Percentiles rank a stretch among this genome's conserved stretches.
Evolutionary conservation across 2,888 invertebrate species (phyloP).

Genomic region (Linyphia triangularis): DNA sequence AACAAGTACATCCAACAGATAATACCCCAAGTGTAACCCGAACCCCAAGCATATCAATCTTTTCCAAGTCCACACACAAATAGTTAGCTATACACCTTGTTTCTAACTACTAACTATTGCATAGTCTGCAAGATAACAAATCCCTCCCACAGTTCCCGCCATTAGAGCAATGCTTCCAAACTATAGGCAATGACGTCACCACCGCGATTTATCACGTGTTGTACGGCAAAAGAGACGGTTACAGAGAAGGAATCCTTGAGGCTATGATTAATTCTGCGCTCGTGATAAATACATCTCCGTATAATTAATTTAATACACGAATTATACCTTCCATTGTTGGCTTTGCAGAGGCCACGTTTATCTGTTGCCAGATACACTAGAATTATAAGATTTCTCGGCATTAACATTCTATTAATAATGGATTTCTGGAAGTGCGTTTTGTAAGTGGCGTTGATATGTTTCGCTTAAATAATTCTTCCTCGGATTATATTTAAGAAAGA

Average conservation of each 20-base stretch:
- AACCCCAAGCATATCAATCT: not conserved
- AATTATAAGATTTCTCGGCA: not conserved
- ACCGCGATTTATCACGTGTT: not conserved
- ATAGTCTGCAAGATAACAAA: not conserved
- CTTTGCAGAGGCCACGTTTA: not conserved
- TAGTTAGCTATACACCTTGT: no score
- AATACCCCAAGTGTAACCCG: not conserved
- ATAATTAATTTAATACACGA: slow-evolving; percentile 19
- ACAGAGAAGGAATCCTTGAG: not conserved
- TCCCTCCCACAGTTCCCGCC: not conserved
- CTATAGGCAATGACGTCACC: not conserved
- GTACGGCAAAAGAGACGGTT: not conserved
- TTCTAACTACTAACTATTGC: no score
- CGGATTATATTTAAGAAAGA: not conserved
- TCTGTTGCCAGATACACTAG: not conserved
- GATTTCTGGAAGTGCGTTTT: not conserved
- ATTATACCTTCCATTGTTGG: not conserved
- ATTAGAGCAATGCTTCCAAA: not conserved
- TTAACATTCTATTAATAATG: not conserved
- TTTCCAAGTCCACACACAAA: not conserved
- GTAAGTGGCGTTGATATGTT: not conserved
- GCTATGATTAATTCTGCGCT: not conserved
- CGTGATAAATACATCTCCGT: slow-evolving; percentile 18
- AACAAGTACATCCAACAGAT: no score
- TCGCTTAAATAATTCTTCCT: not conserved